These are phyloP conservation scores for Leptura quadrifasciata DNA, from an alignment of 2,888 invertebrate genomes.

Conservation along the genomic window DNA sequence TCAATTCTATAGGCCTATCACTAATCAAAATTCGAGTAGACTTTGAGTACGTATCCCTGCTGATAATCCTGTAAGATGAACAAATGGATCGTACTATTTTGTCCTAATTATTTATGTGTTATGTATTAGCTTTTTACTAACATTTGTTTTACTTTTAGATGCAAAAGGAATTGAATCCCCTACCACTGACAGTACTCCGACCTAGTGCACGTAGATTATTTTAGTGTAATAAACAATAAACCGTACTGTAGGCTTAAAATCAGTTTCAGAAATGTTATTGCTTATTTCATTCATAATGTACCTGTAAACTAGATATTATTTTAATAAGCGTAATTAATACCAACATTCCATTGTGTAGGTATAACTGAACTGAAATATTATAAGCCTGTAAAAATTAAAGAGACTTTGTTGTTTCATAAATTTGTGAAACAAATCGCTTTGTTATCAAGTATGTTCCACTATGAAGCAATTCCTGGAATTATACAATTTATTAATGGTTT, in stretches of 20 bases:
- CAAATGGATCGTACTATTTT: too few species aligned
- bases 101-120: background rate
- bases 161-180: slow-evolving; percentile 11
- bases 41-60: too few species aligned
- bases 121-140: slow-evolving; percentile 10
- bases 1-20: too few species aligned
- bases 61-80: too few species aligned
- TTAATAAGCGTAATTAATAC: background rate
- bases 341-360: background rate
- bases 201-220: background rate
- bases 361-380: background rate
- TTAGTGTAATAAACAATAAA: background rate
- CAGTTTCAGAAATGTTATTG: background rate
- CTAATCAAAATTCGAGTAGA: too few species aligned
- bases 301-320: background rate
- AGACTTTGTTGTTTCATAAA: too few species aligned
- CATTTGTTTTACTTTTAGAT: slow-evolving; percentile 23
- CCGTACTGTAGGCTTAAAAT: slow-evolving; percentile 7
- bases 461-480: too few species aligned
- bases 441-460: too few species aligned
- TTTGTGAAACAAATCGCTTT: too few species aligned
- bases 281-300: background rate
- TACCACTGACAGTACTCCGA: slow-evolving; percentile 11
- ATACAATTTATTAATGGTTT: background rate
- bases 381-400: slow-evolving; percentile 7